phyloP scores from a whole-genome alignment of 2,113 vertebrate genomes.

The Nipponia nippon region DNA sequence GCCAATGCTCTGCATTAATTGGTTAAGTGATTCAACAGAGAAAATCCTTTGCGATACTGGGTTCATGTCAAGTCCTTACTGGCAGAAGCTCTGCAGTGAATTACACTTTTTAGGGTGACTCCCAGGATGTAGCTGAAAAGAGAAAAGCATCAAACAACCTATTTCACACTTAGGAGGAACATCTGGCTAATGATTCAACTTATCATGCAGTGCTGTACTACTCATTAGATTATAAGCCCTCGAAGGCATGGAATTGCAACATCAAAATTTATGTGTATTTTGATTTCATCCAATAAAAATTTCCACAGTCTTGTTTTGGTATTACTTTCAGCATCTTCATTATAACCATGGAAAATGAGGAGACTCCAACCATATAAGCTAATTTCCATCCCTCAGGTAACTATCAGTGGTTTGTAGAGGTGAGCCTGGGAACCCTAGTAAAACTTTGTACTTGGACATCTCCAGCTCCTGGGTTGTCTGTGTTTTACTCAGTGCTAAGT shows the following conservation, averaged over 20 bases:
- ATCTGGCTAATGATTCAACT: neutral
- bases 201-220: neutral
- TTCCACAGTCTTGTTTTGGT: neutral
- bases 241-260: neutral
- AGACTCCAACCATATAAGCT: neutral
- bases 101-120: neutral
- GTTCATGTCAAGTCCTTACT: neutral
- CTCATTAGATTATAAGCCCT: neutral
- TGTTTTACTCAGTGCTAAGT: neutral
- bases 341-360: neutral
- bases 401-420: neutral
- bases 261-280: neutral
- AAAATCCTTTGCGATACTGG: neutral
- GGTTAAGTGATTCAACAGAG: neutral
- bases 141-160: neutral
- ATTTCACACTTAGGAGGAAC: neutral
- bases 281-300: neutral
- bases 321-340: neutral
- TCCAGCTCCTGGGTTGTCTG: neutral
- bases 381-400: neutral
- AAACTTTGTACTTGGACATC: neutral
- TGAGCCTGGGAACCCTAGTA: neutral
- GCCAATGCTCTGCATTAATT: neutral
- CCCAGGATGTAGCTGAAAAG: neutral
- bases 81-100: neutral